A percentile compares a stretch with the other conserved stretches of the same genome.
Evolutionary conservation across 2,888 invertebrate species (phyloP).

Genomic region (Andrena camellia): DNA sequence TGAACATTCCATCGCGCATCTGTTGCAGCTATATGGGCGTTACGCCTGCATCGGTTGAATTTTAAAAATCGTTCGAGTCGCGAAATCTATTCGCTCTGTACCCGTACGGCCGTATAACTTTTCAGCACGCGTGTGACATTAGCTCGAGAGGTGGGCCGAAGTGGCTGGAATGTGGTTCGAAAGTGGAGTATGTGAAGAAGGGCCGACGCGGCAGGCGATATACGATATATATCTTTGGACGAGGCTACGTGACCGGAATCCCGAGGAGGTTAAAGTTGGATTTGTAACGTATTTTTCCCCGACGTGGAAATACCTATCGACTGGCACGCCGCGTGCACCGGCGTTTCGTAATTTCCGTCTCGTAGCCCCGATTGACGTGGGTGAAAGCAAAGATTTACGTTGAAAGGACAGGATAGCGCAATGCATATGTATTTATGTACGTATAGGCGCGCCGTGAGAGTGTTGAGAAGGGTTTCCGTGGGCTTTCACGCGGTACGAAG

Average conservation of each 20-base stretch:
- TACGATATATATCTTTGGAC: slow-evolving; percentile 81
- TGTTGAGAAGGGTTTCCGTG: slow-evolving; percentile 33
- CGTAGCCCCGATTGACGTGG: slow-evolving; percentile 72
- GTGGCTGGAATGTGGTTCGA: slow-evolving; percentile 82
- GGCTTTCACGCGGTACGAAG: slow-evolving; percentile 36
- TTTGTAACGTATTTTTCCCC: slow-evolving; percentile 84
- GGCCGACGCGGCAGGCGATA: slow-evolving; percentile 76
- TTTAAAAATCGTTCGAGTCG: slow-evolving; percentile 29
- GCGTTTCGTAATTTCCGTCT: slow-evolving; percentile 79
- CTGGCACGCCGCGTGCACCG: slow-evolving; percentile 69
- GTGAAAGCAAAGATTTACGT: slow-evolving; percentile 73
- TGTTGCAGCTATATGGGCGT: neutral
- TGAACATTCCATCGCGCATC: neutral
- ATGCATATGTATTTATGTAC: slow-evolving; percentile 46
- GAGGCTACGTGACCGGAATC: slow-evolving; percentile 83
- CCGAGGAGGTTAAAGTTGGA: slow-evolving; percentile 81
- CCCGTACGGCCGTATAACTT: slow-evolving; percentile 46
- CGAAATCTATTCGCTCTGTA: slow-evolving; percentile 36
- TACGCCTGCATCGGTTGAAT: slow-evolving; percentile 16
- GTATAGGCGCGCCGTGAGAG: slow-evolving; percentile 22
- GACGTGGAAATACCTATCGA: slow-evolving; percentile 81
- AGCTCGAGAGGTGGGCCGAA: slow-evolving; percentile 67
- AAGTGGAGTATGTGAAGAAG: slow-evolving; percentile 83
- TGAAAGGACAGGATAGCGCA: slow-evolving; percentile 58
- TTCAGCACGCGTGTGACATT: slow-evolving; percentile 70